These are phyloP conservation scores for Anas georgica DNA, from an alignment of 2,797 vertebrate genomes.

Conservation along the genomic window DNA sequence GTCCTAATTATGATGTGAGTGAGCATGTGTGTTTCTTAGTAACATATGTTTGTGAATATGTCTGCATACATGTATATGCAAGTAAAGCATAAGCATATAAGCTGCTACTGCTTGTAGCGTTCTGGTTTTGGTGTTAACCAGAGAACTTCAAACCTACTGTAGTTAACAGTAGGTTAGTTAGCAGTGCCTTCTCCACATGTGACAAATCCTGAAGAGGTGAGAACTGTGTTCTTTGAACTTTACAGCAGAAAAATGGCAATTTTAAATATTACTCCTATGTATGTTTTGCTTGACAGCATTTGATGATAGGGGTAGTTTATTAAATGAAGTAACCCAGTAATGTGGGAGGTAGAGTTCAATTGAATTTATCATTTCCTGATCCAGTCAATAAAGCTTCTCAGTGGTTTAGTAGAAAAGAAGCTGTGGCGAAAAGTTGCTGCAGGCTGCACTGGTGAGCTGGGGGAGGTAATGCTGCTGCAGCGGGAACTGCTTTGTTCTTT, in stretches of 20 bases:
- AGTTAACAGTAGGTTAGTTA: not conserved
- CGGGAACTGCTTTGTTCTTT: not conserved
- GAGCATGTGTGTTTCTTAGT: not conserved
- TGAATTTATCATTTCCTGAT: not conserved
- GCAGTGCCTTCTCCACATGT: not conserved
- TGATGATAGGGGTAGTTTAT: not conserved
- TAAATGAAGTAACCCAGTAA: not conserved
- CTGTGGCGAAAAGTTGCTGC: not conserved
- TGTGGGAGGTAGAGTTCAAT: not conserved
- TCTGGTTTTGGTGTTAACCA: not conserved
- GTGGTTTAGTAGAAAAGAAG: not conserved
- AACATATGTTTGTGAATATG: not conserved
- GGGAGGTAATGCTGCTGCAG: not conserved
- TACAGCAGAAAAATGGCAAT: not conserved
- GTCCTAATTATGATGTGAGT: not conserved
- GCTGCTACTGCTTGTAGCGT: not conserved
- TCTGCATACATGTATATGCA: fast-evolving
- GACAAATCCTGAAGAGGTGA: not conserved
- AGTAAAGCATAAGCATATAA: not conserved
- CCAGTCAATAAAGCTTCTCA: not conserved
- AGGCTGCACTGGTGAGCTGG: not conserved
- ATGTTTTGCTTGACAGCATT: not conserved
- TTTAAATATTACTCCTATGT: not conserved
- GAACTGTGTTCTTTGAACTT: not conserved
- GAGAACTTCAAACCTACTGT: not conserved